These are phyloP conservation scores for Drosophila ironensis DNA, from an alignment of 1,140 invertebrate genomes.

Conservation along the genomic window DNA sequence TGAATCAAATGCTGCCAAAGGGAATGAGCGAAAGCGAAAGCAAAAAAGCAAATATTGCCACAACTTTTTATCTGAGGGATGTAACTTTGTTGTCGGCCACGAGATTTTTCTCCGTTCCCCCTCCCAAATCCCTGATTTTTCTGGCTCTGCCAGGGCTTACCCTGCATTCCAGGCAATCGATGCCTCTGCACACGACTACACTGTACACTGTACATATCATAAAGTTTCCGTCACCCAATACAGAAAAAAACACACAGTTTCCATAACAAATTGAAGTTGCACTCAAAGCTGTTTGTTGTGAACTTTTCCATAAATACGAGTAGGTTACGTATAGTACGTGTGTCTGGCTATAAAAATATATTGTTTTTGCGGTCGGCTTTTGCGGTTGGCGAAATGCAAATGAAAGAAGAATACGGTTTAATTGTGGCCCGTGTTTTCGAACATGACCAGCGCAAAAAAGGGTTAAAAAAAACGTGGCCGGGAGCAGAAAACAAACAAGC, in stretches of 20 bases:
- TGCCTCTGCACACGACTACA: too few relatives aligned
- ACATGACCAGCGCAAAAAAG: conserved; percentile 48
- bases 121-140: neutral
- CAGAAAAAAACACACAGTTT: conserved; percentile 7
- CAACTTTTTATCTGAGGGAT: conserved; percentile 64
- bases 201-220: conserved; percentile 4
- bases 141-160: conserved; percentile 4
- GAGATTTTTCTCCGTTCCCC: neutral
- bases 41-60: conserved; percentile 64
- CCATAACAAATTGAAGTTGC: conserved; percentile 30
- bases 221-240: conserved; percentile 28
- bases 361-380: conserved; percentile 11
- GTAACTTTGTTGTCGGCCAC: conserved; percentile 44
- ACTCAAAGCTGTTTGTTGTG: conserved; percentile 16
- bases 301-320: conserved; percentile 23
- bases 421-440: conserved; percentile 20
- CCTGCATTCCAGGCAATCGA: neutral
- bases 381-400: conserved; percentile 32
- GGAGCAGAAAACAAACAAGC: neutral
- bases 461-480: conserved; percentile 1
- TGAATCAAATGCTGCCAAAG: conserved; percentile 64
- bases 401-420: conserved; percentile 28
- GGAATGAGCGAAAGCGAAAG: conserved; percentile 22
- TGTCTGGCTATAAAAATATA: conserved; percentile 13
- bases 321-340: too few relatives aligned